These are phyloP conservation scores for Hirtodrosophila histrioides DNA, from an alignment of 2,888 invertebrate species.

Conservation along the genomic window DNA sequence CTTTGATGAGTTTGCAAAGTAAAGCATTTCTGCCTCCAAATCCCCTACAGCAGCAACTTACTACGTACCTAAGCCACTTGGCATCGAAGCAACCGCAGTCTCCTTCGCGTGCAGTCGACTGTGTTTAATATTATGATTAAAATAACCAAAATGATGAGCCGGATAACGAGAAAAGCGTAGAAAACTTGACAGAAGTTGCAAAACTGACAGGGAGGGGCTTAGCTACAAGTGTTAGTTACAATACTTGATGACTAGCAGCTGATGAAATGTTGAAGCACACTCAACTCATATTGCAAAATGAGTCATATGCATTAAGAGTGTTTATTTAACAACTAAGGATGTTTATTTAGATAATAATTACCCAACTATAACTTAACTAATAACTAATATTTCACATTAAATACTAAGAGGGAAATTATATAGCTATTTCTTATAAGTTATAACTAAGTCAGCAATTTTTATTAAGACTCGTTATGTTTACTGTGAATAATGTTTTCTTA, in stretches of 20 bases:
- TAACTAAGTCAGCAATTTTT: no score
- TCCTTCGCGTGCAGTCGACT: slow-evolving; percentile 37
- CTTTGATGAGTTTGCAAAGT: slow-evolving; percentile 73
- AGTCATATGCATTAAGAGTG: neutral
- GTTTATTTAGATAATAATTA: neutral
- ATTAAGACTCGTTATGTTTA: no score
- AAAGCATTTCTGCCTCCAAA: slow-evolving; percentile 28
- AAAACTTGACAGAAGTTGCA: neutral
- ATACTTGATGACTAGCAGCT: neutral
- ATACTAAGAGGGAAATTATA: no score
- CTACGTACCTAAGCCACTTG: slow-evolving; percentile 32
- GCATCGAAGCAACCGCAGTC: neutral
- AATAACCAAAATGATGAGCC: slow-evolving; percentile 60
- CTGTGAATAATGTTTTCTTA: no score
- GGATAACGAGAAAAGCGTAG: slow-evolving; percentile 30
- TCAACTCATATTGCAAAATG: neutral
- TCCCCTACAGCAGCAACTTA: slow-evolving; percentile 4
- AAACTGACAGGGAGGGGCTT: no score
- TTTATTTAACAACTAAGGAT: no score
- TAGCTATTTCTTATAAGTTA: no score
- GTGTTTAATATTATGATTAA: slow-evolving; percentile 67
- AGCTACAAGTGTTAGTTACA: neutral
- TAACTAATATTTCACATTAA: no score
- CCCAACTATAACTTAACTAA: no score
- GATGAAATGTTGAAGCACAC: neutral